Conservation (phyloP, 2,113 vertebrate genomes). For the Semnornis frantzii region DNA sequence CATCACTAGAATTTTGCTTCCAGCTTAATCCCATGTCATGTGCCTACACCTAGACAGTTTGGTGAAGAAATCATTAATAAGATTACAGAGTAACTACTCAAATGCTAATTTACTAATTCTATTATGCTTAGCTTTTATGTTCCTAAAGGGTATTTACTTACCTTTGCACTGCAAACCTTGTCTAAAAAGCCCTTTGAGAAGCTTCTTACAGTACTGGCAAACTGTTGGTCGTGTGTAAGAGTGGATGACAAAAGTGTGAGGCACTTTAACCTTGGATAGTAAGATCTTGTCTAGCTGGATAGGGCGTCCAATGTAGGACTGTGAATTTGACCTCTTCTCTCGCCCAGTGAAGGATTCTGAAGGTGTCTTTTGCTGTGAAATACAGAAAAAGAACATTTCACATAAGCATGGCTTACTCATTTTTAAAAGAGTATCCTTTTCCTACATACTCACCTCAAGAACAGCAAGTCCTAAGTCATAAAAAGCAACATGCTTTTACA, state of each 20-base stretch:
- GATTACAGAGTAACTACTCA: neutral
- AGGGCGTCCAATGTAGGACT: conserved; percentile 92
- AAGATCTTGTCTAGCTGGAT: conserved; percentile 96
- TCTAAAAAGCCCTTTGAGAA: conserved; percentile 85
- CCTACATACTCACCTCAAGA: neutral
- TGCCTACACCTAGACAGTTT: neutral
- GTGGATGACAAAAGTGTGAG: conserved; percentile 96
- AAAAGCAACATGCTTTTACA: neutral
- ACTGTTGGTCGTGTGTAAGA: conserved; percentile 96
- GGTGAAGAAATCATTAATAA: neutral
- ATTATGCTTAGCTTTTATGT: neutral
- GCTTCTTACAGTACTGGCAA: conserved; percentile 98
- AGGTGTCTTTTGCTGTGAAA: conserved; percentile 85
- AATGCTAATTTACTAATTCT: neutral
- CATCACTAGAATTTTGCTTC: neutral
- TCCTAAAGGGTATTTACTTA: conserved; percentile 40
- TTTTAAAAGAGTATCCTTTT: neutral
- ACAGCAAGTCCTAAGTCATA: neutral
- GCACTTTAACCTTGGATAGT: conserved; percentile 95
- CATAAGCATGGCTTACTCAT: neutral
- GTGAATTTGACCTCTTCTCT: conserved; percentile 92
- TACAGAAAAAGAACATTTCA: neutral
- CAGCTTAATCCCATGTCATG: neutral
- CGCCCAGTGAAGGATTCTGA: conserved; percentile 86
- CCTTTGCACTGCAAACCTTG: conserved; percentile 87